Base-by-base conservation (phyloP, 1,140 invertebrate species). In the Atta colombica region DNA sequence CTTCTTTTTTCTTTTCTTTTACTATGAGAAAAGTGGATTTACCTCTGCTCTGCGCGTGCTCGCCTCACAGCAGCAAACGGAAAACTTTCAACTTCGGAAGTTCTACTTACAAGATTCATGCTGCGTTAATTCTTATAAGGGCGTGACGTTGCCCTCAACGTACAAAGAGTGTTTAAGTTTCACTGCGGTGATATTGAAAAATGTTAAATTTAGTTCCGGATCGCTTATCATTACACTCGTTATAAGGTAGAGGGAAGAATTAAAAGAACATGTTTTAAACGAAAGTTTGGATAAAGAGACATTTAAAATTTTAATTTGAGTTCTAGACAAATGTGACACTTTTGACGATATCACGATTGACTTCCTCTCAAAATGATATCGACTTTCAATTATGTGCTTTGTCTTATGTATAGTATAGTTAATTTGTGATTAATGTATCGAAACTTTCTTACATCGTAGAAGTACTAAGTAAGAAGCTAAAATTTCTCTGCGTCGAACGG, bases 91-190 rank as follows among this genome's bases (percentile, higher is more conserved):
- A 84, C 80, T 84, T 84, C 14, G 18, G 4, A 84, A 84, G 69
- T 84, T 84, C 69, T 61, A 74, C 80, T 74, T 82, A 28, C 55
- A 61, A 84, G 71, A 84, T 84, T 74, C 80, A 82, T 75, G 80
- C 80, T 51, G 71, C 69, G 68, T 84, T 84, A 84, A 84, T 84
- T 75, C 80, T 74, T 66, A 55, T 39, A 53, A 49, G 25, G 18
- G 18, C 69, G 55, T 61, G 80, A 84, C 69, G 80, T 75, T 84
- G 18, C 55, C 18, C 71, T 84, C 21, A 75, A 61, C 80, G 80
- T 45, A 82, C 53, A 84, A 84, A 84, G 80, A 84, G 80, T 84
- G 80, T 84, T 84, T 84, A 74, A 84, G 80, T 75, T 84, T 84
- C 69, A 71, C 55, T 28, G 55, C 55, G 28, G 55, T 25, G 58